Base-by-base conservation (phyloP, 2,113 vertebrate species). In the Chinchilla lanigera region DNA sequence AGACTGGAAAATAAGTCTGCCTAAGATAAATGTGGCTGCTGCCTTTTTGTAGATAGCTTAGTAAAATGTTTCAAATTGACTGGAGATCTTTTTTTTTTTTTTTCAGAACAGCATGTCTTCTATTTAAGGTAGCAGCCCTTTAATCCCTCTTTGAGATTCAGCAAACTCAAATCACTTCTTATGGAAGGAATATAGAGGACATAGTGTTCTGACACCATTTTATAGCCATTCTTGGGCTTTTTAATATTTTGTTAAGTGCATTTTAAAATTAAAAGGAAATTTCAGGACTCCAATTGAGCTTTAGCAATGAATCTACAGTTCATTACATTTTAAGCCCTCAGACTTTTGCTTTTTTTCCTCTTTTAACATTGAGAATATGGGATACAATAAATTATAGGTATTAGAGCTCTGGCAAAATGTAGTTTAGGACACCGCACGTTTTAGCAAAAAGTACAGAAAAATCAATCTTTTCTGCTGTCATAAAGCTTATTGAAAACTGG, bases 401-500 rank as follows among this genome's bases (percentile, higher is more conserved):
- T 26, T 33, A 85, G 82, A 92, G 89, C 92, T 84, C 83, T 97
- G 89, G 90, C 44, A 95, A 93, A 97, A 95, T 88, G 47, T 14
- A 84, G 47, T 83, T 97, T 93, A 96, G 89, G 60, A 85, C 61
- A 96, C 38, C 90, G 41, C 7, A 9, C 5, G 2, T 56, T 89
- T 98, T 97, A 92, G 84, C 56, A 95, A 77, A 97, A 94, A 19
- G 60, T 41, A 54, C n/a, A 96, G 44, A 97, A 98, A 58, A n/a
- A 86, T 97, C 97, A 73, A 96, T 98, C 93, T 56, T 89, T 97
- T 97, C 50, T 94, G 16, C 93, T 88, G 47, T 89, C 97, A 56
- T 95, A 94, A 98, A 98, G 93, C 93, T 96, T 97, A 97, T 97
- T 73, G 90, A 89, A 96, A 89, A 89, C 56, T 80, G 84, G 94